These are phyloP conservation scores for Scophthalmus maximus DNA, from an alignment of 2,113 vertebrate species.

Conservation along the genomic window DNA sequence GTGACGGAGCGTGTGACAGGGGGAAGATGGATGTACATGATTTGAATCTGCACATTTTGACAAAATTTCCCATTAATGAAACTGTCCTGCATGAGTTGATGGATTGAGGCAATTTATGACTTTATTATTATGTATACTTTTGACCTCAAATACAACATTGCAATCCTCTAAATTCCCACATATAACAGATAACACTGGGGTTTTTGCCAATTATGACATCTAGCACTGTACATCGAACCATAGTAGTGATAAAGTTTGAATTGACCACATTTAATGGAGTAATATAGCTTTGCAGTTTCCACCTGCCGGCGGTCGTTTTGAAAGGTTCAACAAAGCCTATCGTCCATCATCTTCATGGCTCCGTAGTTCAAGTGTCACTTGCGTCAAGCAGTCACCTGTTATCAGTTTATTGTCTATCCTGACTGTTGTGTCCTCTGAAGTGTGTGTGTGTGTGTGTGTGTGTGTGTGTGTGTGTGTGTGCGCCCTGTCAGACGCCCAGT, in stretches of 20 bases:
- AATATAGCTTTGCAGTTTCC: background rate
- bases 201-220: background rate
- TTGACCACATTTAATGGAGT: background rate
- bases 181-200: background rate
- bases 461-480: constrained; percentile 40
- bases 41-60: background rate
- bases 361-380: constrained; percentile 49
- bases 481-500: constrained; percentile 62
- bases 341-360: constrained; percentile 52
- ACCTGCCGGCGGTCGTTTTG: constrained; percentile 13
- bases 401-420: constrained; percentile 45
- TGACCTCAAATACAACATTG: constrained; percentile 9
- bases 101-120: too few species aligned
- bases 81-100: too few species aligned
- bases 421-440: constrained; percentile 60
- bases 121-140: too few species aligned
- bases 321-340: constrained; percentile 37
- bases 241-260: constrained; percentile 7
- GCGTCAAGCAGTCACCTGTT: constrained; percentile 46
- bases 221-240: background rate
- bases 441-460: constrained; percentile 25
- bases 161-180: background rate
- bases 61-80: too few species aligned
- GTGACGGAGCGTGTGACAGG: constrained; percentile 18
- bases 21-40: constrained; percentile 5